Conservation (phyloP, 1,140 invertebrate genomes). For the Lepidostoma basale region DNA sequence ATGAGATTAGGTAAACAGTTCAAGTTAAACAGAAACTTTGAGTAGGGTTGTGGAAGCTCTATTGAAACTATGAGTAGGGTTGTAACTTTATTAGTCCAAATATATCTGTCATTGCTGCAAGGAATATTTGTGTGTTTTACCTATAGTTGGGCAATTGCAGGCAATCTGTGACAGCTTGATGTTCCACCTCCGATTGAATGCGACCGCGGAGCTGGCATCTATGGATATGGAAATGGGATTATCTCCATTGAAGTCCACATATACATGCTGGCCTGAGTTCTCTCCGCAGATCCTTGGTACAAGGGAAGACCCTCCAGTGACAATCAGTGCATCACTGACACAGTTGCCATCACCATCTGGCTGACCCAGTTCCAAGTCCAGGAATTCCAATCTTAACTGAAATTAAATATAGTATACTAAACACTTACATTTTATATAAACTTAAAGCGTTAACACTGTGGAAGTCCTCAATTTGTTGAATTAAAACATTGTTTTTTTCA, state of each 20-base stretch:
- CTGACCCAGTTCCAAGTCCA: constrained; percentile 73
- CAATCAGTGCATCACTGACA: constrained; percentile 69
- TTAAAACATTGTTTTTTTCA: no score
- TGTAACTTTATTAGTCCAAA: not conserved
- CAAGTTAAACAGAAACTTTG: no score
- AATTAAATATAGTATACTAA: constrained; percentile 42
- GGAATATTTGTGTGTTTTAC: constrained; percentile 55
- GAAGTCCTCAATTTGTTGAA: no score
- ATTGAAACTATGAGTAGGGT: not conserved
- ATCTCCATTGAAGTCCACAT: constrained; percentile 74
- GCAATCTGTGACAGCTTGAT: constrained; percentile 75
- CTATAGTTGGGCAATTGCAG: constrained; percentile 69
- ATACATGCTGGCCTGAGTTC: constrained; percentile 81
- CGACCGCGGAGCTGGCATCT: constrained; percentile 65
- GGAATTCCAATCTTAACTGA: constrained; percentile 76
- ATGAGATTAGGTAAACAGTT: not conserved
- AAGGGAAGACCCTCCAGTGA: constrained; percentile 69
- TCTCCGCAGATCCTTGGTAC: constrained; percentile 79
- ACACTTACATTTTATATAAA: no score
- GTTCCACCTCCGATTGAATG: constrained; percentile 75
- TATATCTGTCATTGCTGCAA: not conserved
- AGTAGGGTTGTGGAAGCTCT: not conserved
- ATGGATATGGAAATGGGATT: constrained; percentile 72
- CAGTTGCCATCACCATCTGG: constrained; percentile 77
- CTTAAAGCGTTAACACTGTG: no score